phyloP scores from a whole-genome alignment of 2,113 vertebrate species.

The Tylochromis polylepis region DNA sequence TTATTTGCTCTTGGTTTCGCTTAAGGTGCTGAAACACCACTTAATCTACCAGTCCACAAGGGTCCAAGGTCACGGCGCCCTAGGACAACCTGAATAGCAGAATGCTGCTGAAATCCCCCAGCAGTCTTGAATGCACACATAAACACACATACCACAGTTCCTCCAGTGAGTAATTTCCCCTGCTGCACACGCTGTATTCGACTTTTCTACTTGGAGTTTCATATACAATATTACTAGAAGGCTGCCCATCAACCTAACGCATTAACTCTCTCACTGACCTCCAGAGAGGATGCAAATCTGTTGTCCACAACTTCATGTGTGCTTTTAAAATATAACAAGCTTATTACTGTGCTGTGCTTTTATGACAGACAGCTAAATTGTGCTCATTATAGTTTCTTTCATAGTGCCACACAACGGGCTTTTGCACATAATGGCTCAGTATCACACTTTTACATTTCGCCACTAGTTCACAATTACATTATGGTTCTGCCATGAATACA shows the following conservation, averaged over 20 bases:
- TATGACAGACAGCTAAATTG: not conserved
- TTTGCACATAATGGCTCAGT: not conserved
- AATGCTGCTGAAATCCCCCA: constrained; percentile 12
- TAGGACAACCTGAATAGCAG: constrained; percentile 4
- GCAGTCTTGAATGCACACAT: not conserved
- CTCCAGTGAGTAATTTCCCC: not conserved
- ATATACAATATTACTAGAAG: not conserved
- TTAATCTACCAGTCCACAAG: constrained; percentile 56
- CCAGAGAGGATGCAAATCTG: not conserved
- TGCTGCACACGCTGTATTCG: not conserved
- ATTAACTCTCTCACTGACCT: not conserved
- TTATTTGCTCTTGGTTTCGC: constrained; percentile 57
- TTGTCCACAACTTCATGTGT: not conserved
- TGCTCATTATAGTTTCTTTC: not conserved
- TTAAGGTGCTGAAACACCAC: constrained; percentile 57
- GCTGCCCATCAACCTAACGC: not conserved
- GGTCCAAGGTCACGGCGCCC: constrained; percentile 36
- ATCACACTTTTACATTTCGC: not conserved
- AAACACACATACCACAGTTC: not conserved
- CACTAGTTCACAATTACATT: not conserved
- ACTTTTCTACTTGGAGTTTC: not conserved
- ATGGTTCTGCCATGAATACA: not conserved
- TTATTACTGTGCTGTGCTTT: not conserved
- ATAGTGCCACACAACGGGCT: not conserved
- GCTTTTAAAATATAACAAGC: not conserved